These are phyloP conservation scores for Sinocyclocheilus anophthalmus DNA, from an alignment of 2,113 vertebrate species.

Conservation along the genomic window DNA sequence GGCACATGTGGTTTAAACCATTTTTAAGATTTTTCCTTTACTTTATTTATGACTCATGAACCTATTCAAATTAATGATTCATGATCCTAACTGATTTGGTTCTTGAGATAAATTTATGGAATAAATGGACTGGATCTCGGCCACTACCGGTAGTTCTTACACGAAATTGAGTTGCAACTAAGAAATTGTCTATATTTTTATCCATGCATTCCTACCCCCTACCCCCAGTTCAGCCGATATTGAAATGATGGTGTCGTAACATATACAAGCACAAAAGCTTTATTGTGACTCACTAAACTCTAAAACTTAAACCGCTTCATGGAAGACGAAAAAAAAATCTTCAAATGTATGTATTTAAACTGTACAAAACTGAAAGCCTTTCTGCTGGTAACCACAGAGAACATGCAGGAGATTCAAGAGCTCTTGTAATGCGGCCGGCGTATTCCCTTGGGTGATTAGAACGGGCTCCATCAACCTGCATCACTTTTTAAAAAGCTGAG, in stretches of 20 bases:
- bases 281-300: not conserved
- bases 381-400: conserved; percentile 6
- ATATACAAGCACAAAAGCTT: not conserved
- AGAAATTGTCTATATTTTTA: not conserved
- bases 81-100: not conserved
- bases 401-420: conserved; percentile 28
- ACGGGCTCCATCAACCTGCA: conserved; percentile 38
- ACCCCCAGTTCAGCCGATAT: not conserved
- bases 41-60: not conserved
- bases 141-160: not conserved
- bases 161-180: not conserved
- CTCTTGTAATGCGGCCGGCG: not conserved
- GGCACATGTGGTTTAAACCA: not conserved
- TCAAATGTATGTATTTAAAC: not conserved
- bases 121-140: not conserved
- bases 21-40: not conserved
- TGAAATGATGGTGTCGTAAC: not conserved
- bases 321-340: not conserved
- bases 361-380: not conserved
- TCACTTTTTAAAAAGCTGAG: conserved; percentile 39
- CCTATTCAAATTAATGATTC: not conserved
- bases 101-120: not conserved
- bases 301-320: not conserved
- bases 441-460: conserved; percentile 12
- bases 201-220: not conserved